A percentile compares a stretch with the other conserved stretches of the same genome.
phyloP scores from a whole-genome alignment of 2,888 invertebrate species.

The Dendrolimus pini region DNA sequence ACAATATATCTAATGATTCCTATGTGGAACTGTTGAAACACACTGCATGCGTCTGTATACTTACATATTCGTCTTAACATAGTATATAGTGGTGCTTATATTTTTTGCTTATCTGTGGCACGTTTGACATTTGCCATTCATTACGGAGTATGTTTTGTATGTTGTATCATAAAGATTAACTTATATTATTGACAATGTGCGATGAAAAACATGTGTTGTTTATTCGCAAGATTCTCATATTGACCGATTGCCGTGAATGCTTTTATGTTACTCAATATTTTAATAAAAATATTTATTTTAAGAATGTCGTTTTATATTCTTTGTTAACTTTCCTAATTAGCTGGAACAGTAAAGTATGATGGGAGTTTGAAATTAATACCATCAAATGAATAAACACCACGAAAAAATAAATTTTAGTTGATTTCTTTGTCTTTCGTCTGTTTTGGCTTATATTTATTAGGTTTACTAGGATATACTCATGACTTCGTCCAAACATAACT shows the following conservation, averaged over 20 bases:
- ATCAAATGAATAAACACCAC: no score
- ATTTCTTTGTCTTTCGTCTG: background rate
- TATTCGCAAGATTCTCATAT: constrained; percentile 11
- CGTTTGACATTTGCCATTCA: constrained; percentile 19
- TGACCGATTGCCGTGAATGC: constrained; percentile 20
- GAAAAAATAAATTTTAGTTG: constrained; percentile 1
- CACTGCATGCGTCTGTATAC: no score
- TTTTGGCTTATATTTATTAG: background rate
- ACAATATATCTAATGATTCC: no score
- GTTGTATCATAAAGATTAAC: constrained; percentile 16
- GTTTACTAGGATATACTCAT: no score
- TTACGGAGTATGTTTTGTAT: constrained; percentile 14
- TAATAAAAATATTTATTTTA: constrained; percentile 32
- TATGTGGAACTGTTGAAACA: no score
- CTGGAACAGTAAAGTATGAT: no score
- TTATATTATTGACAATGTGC: constrained; percentile 17
- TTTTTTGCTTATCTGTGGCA: constrained; percentile 16
- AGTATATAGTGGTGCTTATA: constrained; percentile 8
- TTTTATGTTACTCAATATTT: constrained; percentile 33
- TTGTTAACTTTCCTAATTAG: no score
- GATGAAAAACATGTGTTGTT: constrained; percentile 10
- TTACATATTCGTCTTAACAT: no score
- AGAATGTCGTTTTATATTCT: constrained; percentile 19
- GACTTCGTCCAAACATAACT: no score
- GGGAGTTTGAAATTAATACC: no score